Conservation (phyloP, 2,888 invertebrate genomes). For the Andrena praecox region DNA sequence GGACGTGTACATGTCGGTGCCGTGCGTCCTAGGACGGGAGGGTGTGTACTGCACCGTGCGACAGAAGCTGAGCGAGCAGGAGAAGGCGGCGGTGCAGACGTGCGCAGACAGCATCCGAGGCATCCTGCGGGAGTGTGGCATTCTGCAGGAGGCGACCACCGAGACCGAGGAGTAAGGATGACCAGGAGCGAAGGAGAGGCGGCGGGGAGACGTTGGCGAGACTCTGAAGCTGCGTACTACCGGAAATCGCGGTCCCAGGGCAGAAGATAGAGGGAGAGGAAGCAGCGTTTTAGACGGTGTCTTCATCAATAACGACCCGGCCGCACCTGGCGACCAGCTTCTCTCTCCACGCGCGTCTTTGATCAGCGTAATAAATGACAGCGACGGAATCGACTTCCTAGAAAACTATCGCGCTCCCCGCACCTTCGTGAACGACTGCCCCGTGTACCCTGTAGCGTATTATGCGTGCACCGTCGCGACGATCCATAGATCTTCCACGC, state of each 20-base stretch:
- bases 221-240: conserved; percentile 23
- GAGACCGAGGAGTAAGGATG: conserved; percentile 36
- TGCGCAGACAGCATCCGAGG: conserved; percentile 79
- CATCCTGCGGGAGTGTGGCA: conserved; percentile 78
- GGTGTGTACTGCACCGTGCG: conserved; percentile 85
- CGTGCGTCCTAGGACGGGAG: conserved; percentile 85
- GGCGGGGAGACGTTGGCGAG: not conserved
- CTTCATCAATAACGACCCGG: conserved; percentile 67
- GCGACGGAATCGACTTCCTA: conserved; percentile 61
- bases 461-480: conserved; percentile 12
- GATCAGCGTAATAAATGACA: conserved; percentile 70
- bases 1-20: conserved; percentile 87
- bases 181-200: not conserved
- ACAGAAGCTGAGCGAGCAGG: conserved; percentile 84
- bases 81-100: conserved; percentile 77
- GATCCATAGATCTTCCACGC: conserved; percentile 30
- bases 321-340: conserved; percentile 70
- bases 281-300: conserved; percentile 62
- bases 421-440: conserved; percentile 23
- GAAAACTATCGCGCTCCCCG: conserved; percentile 59
- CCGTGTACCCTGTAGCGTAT: conserved; percentile 28
- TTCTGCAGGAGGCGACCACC: conserved; percentile 73
- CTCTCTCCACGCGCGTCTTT: conserved; percentile 43
- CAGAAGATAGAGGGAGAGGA: conserved; percentile 25
- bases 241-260: conserved; percentile 52